These are phyloP conservation scores for Sceloporus tristichus DNA, from an alignment of 2,113 vertebrate genomes.

Conservation along the genomic window DNA sequence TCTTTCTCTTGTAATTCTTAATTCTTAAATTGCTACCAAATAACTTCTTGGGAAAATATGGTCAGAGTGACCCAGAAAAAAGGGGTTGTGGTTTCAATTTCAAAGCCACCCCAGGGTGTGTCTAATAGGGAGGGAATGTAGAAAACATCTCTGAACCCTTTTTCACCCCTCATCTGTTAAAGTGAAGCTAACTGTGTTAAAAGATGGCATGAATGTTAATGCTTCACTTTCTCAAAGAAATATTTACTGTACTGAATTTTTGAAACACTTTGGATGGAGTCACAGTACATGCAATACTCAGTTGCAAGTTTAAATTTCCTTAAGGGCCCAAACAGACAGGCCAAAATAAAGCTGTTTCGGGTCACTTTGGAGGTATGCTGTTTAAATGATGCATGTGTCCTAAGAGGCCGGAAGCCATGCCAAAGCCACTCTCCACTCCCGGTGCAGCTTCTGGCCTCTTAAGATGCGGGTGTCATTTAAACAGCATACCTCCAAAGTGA, in stretches of 20 bases:
- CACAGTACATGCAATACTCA: neutral
- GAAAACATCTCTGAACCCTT: slow-evolving; percentile 8
- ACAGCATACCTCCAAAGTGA: too few species aligned
- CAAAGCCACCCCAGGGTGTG: slow-evolving; percentile 15
- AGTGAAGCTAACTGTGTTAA: slow-evolving; percentile 16
- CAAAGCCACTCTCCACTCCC: too few species aligned
- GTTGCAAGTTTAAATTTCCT: neutral
- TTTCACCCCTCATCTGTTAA: neutral
- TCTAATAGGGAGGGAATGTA: slow-evolving; percentile 20
- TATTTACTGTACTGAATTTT: neutral
- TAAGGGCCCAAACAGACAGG: neutral
- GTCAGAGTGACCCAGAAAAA: neutral
- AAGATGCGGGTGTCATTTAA: too few species aligned
- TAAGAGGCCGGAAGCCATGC: too few species aligned
- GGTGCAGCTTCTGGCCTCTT: too few species aligned
- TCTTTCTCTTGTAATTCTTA: slow-evolving; percentile 29
- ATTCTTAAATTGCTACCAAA: slow-evolving; percentile 35
- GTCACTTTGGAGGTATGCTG: too few species aligned
- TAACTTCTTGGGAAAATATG: neutral
- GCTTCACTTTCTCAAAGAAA: neutral
- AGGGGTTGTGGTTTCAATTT: slow-evolving; percentile 9
- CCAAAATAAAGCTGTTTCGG: too few species aligned
- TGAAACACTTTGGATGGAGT: neutral
- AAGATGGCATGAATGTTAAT: neutral
- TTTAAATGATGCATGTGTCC: too few species aligned